phyloP scores from a whole-genome alignment of 2,113 vertebrate genomes.

The Numenius arquata region DNA sequence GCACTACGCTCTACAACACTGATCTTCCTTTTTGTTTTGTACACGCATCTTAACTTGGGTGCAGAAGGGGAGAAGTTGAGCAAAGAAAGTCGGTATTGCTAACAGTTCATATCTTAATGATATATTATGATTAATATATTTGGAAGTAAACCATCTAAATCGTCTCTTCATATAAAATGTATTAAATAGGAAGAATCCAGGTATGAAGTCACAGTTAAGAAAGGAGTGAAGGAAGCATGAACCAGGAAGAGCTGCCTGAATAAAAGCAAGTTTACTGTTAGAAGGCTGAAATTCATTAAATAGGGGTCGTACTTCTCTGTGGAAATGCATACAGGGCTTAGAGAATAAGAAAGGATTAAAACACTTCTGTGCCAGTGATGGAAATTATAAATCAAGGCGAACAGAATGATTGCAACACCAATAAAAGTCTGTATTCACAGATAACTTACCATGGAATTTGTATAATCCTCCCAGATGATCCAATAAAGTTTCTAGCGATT shows the following conservation, averaged over 20 bases:
- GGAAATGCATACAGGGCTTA: not conserved
- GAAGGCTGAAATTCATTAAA: not conserved
- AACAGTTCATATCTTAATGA: not conserved
- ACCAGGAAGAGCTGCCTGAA: not conserved
- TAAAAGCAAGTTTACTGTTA: not conserved
- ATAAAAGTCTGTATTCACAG: not conserved
- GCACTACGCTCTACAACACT: not conserved
- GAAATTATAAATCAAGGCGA: not conserved
- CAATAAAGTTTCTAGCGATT: conserved; percentile 93
- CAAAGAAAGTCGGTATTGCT: not conserved
- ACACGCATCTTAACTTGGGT: not conserved
- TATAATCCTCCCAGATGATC: conserved; percentile 97
- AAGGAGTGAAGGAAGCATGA: not conserved
- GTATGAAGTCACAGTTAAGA: not conserved
- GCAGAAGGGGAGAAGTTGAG: not conserved
- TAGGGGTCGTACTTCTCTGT: not conserved
- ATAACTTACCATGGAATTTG: conserved; percentile 93
- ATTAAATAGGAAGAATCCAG: not conserved
- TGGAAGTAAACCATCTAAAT: not conserved
- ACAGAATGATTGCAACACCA: not conserved
- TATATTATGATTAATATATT: not conserved
- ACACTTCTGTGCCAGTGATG: not conserved
- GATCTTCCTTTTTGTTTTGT: not conserved
- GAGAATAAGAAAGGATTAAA: not conserved
- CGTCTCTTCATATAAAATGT: not conserved